Evolutionary conservation across 2,888 invertebrate genomes (phyloP).

Genomic region (Cataglyphis livida): DNA sequence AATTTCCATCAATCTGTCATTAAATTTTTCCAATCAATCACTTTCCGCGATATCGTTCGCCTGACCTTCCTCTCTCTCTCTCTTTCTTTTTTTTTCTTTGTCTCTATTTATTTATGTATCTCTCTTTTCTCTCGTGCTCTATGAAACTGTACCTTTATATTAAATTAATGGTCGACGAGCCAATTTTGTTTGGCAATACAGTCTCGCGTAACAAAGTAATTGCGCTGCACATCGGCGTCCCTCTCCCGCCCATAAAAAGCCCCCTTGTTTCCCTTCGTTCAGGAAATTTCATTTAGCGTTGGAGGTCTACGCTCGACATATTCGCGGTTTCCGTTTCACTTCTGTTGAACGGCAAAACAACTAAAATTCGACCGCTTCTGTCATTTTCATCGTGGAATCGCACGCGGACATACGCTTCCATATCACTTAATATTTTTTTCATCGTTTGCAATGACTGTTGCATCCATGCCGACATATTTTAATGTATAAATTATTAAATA

Average conservation of each 20-base stretch:
- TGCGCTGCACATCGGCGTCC: neutral
- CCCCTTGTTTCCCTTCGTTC: neutral
- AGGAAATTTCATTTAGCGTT: slow-evolving; percentile 57
- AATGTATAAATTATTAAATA: neutral
- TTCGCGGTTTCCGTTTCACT: slow-evolving; percentile 22
- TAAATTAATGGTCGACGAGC: slow-evolving; percentile 64
- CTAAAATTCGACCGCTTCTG: slow-evolving; percentile 2
- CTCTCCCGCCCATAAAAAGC: neutral
- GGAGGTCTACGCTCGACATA: neutral
- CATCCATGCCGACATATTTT: neutral
- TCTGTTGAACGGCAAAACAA: neutral
- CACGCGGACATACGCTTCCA: neutral
- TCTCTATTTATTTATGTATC: neutral
- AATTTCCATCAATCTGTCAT: slow-evolving; percentile 78
- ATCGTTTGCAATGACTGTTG: neutral
- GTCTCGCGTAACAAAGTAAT: slow-evolving; percentile 59
- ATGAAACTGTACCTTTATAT: slow-evolving; percentile 48
- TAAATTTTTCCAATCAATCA: slow-evolving; percentile 78
- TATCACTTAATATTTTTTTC: neutral
- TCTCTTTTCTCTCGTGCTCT: slow-evolving; percentile 4
- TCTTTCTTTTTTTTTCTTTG: neutral
- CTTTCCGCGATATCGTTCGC: slow-evolving; percentile 51
- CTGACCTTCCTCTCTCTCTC: neutral
- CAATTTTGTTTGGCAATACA: slow-evolving; percentile 56
- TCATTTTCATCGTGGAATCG: slow-evolving; percentile 2